These are phyloP conservation scores for Turritopsis rubra DNA, from an alignment of 30 jellyfish, hydroid and myxozoan genomes.

Conservation along the genomic window DNA sequence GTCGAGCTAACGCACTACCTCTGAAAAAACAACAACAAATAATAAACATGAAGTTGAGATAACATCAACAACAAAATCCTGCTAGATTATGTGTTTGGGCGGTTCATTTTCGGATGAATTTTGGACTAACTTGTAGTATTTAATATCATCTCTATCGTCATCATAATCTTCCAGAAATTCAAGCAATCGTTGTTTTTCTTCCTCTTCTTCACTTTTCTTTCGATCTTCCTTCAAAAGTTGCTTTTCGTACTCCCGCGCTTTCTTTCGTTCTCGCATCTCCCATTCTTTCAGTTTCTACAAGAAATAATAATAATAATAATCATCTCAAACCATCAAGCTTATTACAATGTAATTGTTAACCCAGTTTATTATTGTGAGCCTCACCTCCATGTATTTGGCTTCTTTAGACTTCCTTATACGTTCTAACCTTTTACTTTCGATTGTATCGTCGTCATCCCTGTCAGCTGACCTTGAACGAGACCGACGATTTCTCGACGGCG, in stretches of 20 bases:
- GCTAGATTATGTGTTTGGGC: no score
- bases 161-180: conserved; percentile 96
- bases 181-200: conserved; percentile 66
- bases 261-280: conserved; percentile 91
- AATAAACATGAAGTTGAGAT: neutral
- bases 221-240: conserved; percentile 55
- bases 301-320: neutral
- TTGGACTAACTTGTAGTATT: conserved; percentile 64
- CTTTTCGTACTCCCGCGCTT: conserved; percentile 86
- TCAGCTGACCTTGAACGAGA: conserved; percentile 71
- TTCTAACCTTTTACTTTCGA: conserved; percentile 81
- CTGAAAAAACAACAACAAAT: conserved; percentile 33
- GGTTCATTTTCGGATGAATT: no score
- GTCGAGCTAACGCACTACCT: conserved; percentile 86
- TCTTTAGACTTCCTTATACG: conserved; percentile 77
- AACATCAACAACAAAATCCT: neutral
- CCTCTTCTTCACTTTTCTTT: conserved; percentile 78
- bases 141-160: conserved; percentile 92
- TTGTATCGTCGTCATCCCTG: conserved; percentile 67
- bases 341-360: no score
- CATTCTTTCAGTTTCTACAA: conserved; percentile 77
- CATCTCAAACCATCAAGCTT: neutral
- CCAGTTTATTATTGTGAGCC: no score
- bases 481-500: conserved; percentile 66
- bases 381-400: conserved; percentile 55